These are phyloP conservation scores for Euplagia quadripunctaria DNA, from an alignment of 2,888 invertebrate genomes.

Conservation along the genomic window DNA sequence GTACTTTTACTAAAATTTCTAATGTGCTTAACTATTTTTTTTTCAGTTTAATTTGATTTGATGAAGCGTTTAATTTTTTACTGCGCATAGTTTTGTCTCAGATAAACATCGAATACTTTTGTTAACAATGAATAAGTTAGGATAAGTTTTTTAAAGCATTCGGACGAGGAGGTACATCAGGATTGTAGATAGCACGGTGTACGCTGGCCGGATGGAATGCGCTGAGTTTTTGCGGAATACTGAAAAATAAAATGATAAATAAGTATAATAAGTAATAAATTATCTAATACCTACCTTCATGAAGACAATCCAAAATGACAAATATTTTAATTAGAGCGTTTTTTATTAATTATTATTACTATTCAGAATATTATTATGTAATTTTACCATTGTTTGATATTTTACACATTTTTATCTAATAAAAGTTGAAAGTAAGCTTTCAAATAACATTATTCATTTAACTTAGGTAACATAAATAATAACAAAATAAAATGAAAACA, in stretches of 20 bases:
- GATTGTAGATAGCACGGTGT: conserved; percentile 61
- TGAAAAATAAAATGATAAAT: conserved; percentile 58
- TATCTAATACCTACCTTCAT: neutral
- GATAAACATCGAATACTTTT: conserved; percentile 61
- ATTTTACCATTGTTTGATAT: neutral
- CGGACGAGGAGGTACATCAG: conserved; percentile 80
- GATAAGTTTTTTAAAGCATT: conserved; percentile 73
- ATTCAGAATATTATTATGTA: neutral
- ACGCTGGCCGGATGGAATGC: conserved; percentile 61
- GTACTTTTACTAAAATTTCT: conserved; percentile 14
- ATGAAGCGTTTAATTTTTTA: conserved; percentile 36
- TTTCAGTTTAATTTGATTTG: conserved; percentile 16
- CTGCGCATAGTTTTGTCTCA: conserved; percentile 51
- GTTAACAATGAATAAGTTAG: conserved; percentile 78
- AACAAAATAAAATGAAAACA: conserved; percentile 25
- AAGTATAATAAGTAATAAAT: neutral
- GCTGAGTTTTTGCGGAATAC: conserved; percentile 64
- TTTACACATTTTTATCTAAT: neutral
- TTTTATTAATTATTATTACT: neutral
- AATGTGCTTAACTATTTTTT: neutral
- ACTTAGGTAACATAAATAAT: conserved; percentile 2
- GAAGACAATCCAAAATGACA: neutral
- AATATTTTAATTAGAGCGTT: neutral
- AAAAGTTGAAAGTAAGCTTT: neutral
- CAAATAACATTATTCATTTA: neutral